Base-by-base conservation (phyloP, 2,797 vertebrate genomes). In the Hephaestus fuliginosus region DNA sequence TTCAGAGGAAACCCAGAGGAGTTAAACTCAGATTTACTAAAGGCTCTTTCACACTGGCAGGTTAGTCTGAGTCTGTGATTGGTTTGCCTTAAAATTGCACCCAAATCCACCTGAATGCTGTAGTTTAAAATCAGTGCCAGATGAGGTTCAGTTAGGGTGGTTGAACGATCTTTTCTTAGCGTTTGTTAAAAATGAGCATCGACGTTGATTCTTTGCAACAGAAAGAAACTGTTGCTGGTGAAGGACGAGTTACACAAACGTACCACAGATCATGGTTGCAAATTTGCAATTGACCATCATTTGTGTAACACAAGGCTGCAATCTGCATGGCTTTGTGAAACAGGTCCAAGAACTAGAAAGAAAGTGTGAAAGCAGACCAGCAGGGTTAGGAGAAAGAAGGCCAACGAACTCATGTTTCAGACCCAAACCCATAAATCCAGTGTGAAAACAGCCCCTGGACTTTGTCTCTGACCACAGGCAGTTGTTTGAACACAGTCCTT, bases 381-480 rank as follows among this genome's bases (percentile, higher is more conserved):
- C 22, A 49, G 20, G 43, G 25, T 64, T 20, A 53, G 48, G 5
- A 61, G 12, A 46, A 7, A 25, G 30, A 60, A 28, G 46, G 12
- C 3, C 4, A 71, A 22, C 36, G 6, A 53, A 25, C 11, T 71
- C 25, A 25, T 49, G 20, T 67, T 39, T 77, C 4, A 18, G 71
- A 84, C 33, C 60, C 60, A 62, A 44, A 55, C 68, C 72, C 44
- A 64, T 41, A 76, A 74, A 63, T 10, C 68, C 66, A 65, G 56
- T 78, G 82, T 80, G 74, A 80, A 86, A 77, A 63, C 30, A 25
- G 39, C 68, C 78, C 69, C 62, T 43, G 70, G 39, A 73, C 57
- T 1, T 79, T n/a, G 3, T 67, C 62, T 70, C 70, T 74, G 66
- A 81, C 65, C 56, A 60, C 57, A 74, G 61, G 48, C 49, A 76